Conservation (phyloP, 2,888 invertebrate genomes). For the Sclerodermus sp. region DNA sequence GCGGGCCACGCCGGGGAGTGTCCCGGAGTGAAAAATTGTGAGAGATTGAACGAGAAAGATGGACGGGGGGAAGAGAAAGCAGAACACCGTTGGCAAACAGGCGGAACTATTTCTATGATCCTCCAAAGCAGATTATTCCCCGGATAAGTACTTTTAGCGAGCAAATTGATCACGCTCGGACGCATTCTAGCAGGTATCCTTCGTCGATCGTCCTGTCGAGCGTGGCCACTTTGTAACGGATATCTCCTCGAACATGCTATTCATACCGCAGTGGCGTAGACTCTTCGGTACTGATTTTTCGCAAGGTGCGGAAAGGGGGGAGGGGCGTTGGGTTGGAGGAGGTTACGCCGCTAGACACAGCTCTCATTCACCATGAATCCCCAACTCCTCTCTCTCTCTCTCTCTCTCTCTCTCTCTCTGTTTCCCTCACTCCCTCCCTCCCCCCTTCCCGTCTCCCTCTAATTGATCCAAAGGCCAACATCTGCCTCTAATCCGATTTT, state of each 20-base stretch:
- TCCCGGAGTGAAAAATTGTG: too few relatives aligned
- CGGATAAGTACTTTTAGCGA: constrained; percentile 40
- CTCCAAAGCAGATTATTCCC: constrained; percentile 8
- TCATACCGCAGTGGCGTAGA: background rate
- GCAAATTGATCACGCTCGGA: constrained; percentile 51
- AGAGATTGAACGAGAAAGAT: too few relatives aligned
- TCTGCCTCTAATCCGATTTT: background rate
- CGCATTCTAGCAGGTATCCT: constrained; percentile 44
- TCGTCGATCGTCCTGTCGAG: constrained; percentile 35
- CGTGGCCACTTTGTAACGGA: constrained; percentile 36
- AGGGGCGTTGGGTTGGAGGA: too few relatives aligned
- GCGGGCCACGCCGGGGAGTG: too few relatives aligned
- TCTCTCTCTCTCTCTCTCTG: constrained; percentile 5
- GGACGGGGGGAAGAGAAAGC: background rate
- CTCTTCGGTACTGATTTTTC: too few relatives aligned
- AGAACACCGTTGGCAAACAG: constrained; percentile 19
- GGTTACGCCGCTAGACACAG: too few relatives aligned
- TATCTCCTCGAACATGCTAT: constrained; percentile 14
- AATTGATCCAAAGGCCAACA: too few relatives aligned
- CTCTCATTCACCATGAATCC: too few relatives aligned
- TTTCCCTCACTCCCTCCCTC: constrained; percentile 8
- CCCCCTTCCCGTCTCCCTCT: background rate
- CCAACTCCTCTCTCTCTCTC: constrained; percentile 4
- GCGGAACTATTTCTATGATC: constrained; percentile 36
- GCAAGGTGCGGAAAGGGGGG: too few relatives aligned